Evolutionary conservation across 2,888 invertebrate species (phyloP).

Genomic region (Schrankia costaestrigalis): DNA sequence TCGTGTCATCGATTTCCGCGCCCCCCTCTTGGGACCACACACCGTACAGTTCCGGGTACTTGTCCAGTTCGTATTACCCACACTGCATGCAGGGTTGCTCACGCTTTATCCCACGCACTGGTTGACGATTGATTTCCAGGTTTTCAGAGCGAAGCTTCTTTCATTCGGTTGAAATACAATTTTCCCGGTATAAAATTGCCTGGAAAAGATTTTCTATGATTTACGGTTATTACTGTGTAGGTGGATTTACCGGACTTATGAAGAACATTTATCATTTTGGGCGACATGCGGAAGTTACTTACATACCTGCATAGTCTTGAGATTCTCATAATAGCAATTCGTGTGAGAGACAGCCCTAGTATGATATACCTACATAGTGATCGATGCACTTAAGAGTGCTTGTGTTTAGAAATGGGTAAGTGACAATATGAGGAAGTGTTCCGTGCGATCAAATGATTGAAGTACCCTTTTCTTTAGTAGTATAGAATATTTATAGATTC

Average conservation of each 20-base stretch:
- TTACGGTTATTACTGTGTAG: neutral
- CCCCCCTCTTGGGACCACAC: conserved; percentile 38
- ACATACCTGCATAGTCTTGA: too few relatives aligned
- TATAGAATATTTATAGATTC: conserved; percentile 11
- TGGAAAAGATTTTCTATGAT: neutral
- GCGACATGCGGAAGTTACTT: too few relatives aligned
- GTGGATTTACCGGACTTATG: too few relatives aligned
- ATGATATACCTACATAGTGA: conserved; percentile 24
- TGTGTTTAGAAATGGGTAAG: conserved; percentile 28
- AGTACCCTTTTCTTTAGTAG: conserved; percentile 20
- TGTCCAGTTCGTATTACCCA: conserved; percentile 34
- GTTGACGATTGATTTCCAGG: neutral
- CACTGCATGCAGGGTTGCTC: conserved; percentile 20
- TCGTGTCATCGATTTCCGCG: conserved; percentile 41
- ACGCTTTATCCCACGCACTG: conserved; percentile 4
- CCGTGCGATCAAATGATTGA: conserved; percentile 20
- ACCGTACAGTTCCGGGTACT: conserved; percentile 40
- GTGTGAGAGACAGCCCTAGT: conserved; percentile 24
- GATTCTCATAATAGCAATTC: too few relatives aligned
- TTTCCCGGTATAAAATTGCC: neutral
- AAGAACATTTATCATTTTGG: too few relatives aligned
- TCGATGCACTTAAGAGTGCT: conserved; percentile 30
- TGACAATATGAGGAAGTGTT: conserved; percentile 34
- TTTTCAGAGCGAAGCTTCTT: neutral
- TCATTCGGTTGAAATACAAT: too few relatives aligned